Base-by-base conservation (phyloP, 1,140 invertebrate genomes). In the Lasioglossum baleicum region DNA sequence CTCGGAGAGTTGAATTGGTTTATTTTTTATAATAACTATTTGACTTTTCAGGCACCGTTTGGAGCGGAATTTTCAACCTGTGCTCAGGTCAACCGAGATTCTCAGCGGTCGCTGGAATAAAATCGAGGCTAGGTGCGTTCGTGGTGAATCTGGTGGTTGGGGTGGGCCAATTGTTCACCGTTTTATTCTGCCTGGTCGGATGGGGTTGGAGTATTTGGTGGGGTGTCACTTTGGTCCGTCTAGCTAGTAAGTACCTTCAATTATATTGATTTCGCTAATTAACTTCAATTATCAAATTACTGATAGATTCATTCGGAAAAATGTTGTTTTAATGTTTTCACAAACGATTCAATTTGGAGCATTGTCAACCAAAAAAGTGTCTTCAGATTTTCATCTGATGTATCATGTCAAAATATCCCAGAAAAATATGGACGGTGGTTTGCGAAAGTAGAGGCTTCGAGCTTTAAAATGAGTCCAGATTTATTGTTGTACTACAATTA, bases 191-290 rank as follows among this genome's bases (percentile, higher is more conserved):
- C 81, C 95, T 99, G 10, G 98, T 99, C 44, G 98, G 98, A 6
- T 99, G 98, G 98, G 98, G 98, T 81, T 99, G 98, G 98, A 98
- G 97, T 48, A 96, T 99, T 71, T 98, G 97, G 95, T 99, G 98
- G 98, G 98, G 98, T 26, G 95, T 98, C 75, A 97, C 97, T 83
- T 97, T 99, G 95, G 91, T 97, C 17, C 95, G 94, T 89, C 93
- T 96, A 91, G 96, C 96, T 85, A 95, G 96, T 96, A 90, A 95
- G 95, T 94, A 72, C 61, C 65, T 61, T 76, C 35, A 44, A 64
- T 64, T 42, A 70, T 26, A 26, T 0, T 1, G 26, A 26, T 26
- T 26, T 26, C 26, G 1, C 26, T 26, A 26, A 26, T 1, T 35
- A 26, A 26, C 26, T 35, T 35, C 35, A 35, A 35, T 35, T 5